Evolutionary conservation across 2,888 invertebrate species (phyloP), one percentile per base, ranked within the genome.

Genomic region (Hemithea aestivaria): DNA sequence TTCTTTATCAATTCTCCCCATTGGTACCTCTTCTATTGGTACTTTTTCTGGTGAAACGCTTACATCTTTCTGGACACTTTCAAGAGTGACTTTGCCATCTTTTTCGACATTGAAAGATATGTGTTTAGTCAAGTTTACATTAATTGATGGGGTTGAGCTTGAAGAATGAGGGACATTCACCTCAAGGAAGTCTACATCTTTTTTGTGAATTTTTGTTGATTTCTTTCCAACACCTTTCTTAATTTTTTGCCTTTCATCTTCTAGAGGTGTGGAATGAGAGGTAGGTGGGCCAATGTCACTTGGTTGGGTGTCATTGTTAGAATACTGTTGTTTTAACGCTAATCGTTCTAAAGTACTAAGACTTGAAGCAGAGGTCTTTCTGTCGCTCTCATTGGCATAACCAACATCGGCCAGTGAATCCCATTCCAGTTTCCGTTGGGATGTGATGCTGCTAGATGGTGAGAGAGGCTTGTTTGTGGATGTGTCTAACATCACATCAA

Each of bases 331-430:
- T 36, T 83, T 82, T 31, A 91, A 64, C 10, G 91, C 91, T 51
- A 91, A 84, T 51, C 90, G 84, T 66, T 92, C 91, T 50, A 91
- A 73, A 1, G 91, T 91, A 53, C 91, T 90, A 8, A 91, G 66
- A 41, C 78, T 76, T 7, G 84, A 83, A 2, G 72, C 78, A 6
- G 84, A 80, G 11, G 77, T 78, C 48, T 89, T 89, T 12, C 84
- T 78, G 8, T 88, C 88, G 60, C 84, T 85, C 48, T 89, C 87
- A 53, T 91, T 90, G 20, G 77, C 89, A 71, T 95, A 96, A 0
- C 96, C 96, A 27, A 96, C 94, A 79, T 96, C 96, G 0, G 94
- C 96, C 11, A 95, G 90, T 22, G 94, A 95, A 67, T 96, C 96
- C 96, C 96, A 96, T 80, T 96, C 96, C 1, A 96, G 77, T 47